These are phyloP conservation scores for Balearica regulorum DNA, from an alignment of 2,797 vertebrate species.

Conservation along the genomic window DNA sequence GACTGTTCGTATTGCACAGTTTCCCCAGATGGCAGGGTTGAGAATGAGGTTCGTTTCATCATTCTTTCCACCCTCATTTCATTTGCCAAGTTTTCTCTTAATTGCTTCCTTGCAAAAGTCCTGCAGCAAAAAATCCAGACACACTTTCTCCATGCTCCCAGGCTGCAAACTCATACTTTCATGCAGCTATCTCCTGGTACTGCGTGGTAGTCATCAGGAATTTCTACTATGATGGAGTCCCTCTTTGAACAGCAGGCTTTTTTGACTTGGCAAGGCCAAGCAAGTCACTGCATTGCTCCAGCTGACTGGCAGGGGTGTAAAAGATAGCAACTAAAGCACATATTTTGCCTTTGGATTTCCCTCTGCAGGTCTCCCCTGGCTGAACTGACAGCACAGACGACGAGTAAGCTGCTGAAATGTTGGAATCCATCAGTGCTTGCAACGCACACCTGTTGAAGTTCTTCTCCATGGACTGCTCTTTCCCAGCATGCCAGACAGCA, in stretches of 20 bases:
- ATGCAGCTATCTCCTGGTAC: neutral
- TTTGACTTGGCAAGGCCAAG: neutral
- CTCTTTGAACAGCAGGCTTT: neutral
- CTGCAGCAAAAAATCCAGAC: neutral
- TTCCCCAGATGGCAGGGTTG: neutral
- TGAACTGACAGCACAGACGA: neutral
- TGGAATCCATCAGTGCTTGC: neutral
- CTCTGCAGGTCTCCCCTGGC: neutral
- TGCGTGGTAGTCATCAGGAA: neutral
- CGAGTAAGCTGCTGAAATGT: neutral
- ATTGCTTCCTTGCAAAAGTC: neutral
- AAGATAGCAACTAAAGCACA: neutral
- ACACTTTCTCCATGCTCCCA: neutral
- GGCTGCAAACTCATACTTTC: neutral
- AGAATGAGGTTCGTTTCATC: neutral
- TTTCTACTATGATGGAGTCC: neutral
- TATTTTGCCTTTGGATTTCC: neutral
- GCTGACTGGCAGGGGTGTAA: neutral
- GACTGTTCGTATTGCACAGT: neutral
- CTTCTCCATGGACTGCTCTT: neutral
- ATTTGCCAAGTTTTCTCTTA: constrained; percentile 12
- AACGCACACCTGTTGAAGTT: accelerated
- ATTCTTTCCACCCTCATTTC: neutral
- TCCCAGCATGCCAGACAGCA: accelerated
- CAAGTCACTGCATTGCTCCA: accelerated